A percentile compares a stretch with the other conserved stretches of the same genome.
Evolutionary conservation across 30 jellyfish, hydroid and myxozoan species (phyloP).

Genomic region (Turritopsis rubra): DNA sequence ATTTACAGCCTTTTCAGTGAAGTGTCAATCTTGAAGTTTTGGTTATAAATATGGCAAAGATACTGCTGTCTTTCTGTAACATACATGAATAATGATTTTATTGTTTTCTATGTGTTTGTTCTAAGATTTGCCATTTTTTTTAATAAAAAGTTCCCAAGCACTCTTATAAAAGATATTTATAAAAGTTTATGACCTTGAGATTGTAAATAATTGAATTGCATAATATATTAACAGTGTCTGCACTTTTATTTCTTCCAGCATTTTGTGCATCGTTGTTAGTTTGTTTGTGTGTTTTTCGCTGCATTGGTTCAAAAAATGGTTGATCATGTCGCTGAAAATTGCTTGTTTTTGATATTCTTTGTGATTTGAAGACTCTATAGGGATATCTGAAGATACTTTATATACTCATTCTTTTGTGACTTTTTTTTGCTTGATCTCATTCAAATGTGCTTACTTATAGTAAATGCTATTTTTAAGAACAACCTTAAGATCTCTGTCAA

Average conservation of each 20-base stretch:
- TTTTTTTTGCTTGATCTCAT: neutral
- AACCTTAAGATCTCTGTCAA: neutral
- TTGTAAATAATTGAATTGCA: neutral
- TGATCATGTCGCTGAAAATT: no score
- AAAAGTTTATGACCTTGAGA: neutral
- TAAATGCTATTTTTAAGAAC: neutral
- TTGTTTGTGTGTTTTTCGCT: neutral
- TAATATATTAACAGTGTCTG: neutral
- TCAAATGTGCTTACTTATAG: neutral
- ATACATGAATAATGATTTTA: neutral
- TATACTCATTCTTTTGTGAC: neutral
- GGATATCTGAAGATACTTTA: no score
- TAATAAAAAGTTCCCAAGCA: neutral
- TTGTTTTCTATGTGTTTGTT: neutral
- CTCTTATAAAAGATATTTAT: neutral
- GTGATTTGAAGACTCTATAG: no score
- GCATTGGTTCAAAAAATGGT: no score
- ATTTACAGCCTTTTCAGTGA: no score
- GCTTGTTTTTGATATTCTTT: neutral
- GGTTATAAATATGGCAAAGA: no score
- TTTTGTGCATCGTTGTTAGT: neutral
- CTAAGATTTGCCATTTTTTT: neutral
- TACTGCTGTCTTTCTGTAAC: neutral
- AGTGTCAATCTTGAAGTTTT: no score
- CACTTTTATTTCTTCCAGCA: neutral